These are phyloP conservation scores for Blastobasis adustella DNA, from an alignment of 2,888 invertebrate genomes.

Conservation along the genomic window DNA sequence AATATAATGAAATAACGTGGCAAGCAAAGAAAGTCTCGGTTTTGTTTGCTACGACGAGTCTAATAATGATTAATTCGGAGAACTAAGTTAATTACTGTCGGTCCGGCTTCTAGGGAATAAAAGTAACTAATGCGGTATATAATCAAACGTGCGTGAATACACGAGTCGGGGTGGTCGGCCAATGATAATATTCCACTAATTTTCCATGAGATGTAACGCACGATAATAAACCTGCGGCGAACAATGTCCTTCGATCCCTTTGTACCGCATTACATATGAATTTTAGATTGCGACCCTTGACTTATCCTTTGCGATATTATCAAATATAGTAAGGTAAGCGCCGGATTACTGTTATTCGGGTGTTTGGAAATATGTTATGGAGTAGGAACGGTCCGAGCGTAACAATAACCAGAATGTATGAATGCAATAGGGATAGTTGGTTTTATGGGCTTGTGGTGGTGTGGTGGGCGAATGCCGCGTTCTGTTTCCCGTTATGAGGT, in stretches of 20 bases:
- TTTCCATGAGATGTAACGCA: slow-evolving; percentile 44
- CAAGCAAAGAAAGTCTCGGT: too few species aligned
- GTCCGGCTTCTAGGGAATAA: slow-evolving; percentile 34
- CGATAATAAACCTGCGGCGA: slow-evolving; percentile 46
- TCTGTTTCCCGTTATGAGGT: not conserved
- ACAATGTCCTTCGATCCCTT: slow-evolving; percentile 43
- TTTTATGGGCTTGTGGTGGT: not conserved
- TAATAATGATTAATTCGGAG: slow-evolving; percentile 20
- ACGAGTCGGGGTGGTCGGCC: not conserved
- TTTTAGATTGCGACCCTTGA: slow-evolving; percentile 3
- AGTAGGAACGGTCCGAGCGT: not conserved
- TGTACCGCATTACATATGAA: slow-evolving; percentile 24
- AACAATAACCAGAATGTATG: not conserved
- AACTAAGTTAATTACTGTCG: slow-evolving; percentile 54
- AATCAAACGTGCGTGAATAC: slow-evolving; percentile 7
- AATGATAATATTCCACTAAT: slow-evolving; percentile 47
- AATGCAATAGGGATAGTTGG: not conserved
- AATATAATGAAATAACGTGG: not conserved
- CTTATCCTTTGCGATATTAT: not conserved
- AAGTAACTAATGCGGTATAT: slow-evolving; percentile 18
- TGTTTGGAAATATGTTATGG: not conserved
- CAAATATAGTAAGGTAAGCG: not conserved
- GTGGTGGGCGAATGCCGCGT: too few species aligned
- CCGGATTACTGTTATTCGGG: not conserved
- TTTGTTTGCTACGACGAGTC: too few species aligned